Evolutionary conservation across 2,797 vertebrate genomes (phyloP), one percentile per base, ranked within the genome.

Genomic region (Enteromius viviparus): DNA sequence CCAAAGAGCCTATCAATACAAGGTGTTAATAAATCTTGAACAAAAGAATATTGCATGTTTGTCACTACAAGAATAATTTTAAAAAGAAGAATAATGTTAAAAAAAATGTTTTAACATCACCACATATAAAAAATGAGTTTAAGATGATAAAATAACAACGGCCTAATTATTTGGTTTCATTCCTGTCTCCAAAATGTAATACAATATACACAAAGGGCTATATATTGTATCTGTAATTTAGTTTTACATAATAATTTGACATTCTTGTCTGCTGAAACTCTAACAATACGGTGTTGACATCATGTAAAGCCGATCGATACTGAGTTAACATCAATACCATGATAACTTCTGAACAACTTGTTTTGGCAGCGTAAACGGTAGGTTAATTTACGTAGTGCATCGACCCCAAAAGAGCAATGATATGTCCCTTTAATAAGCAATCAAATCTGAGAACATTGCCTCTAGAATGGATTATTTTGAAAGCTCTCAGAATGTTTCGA

Each of bases 341-440:
- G 7, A 42, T 15, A 42, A 60, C n/a, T 26, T 42, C 53, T 10
- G 7, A 76, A 42, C 1, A 0, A 60, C 53, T n/a, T 60, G 34
- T 60, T 76, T 60, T 76, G 8, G 34, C 32, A 76, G 53, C 6
- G 1, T 51, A 51, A 74, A 53, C 2, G n/a, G 23, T 26, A 42
- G 12, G 14, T 3, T 17, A 26, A 37, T 60, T 7, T 42, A 58
- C 21, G 9, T n/a, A 10, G 12, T 17, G 58, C 19, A 42, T 40
- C 4, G 1, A 40, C 51, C n/a, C 23, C 34, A 42, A 76, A 76
- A 76, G 4, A 76, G 51, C n/a, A 60, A 26, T 49, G 12, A 23
- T 51, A 79, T 70, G 42, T 78, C 60, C 14, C n/a, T 55, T 77
- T 72, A 82, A 80, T 74, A 58, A 42, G 5, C 60, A 69, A 80